Percentiles rank a stretch among this genome's conserved stretches.
Evolutionary conservation across 2,797 vertebrate genomes (phyloP).

Genomic region (Sebastiscus tertius): DNA sequence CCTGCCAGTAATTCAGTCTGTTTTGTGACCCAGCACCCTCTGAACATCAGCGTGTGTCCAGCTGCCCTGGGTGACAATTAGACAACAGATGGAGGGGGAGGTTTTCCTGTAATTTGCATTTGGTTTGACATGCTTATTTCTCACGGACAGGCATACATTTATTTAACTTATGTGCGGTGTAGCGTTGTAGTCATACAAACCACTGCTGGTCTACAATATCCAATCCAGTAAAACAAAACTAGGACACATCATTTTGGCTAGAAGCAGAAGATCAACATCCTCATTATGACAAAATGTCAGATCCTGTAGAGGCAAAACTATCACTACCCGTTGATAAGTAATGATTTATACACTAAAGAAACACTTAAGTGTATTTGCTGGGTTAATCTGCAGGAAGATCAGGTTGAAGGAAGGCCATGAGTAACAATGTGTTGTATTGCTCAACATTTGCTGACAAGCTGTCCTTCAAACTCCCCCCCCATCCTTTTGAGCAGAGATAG

Average conservation of each 20-base stretch:
- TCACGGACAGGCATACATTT: not conserved
- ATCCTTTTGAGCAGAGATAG: not conserved
- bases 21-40: slow-evolving; percentile 35
- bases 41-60: slow-evolving; percentile 39
- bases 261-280: not conserved
- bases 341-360: not conserved
- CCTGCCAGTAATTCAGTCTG: slow-evolving; percentile 16
- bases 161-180: not conserved
- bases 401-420: not conserved
- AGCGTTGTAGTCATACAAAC: not conserved
- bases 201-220: not conserved
- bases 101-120: slow-evolving; percentile 52
- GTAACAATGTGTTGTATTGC: not conserved
- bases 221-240: not conserved
- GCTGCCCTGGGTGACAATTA: slow-evolving; percentile 20
- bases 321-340: not conserved
- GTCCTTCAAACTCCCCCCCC: not conserved
- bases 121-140: not conserved
- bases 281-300: not conserved
- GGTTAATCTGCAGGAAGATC: not conserved
- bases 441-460: not conserved
- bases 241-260: not conserved
- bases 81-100: slow-evolving; percentile 17
- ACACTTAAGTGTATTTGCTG: not conserved
- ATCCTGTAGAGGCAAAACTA: not conserved